Base-by-base conservation (phyloP, 2,888 invertebrate species). In the Drosophila robusta region DNA sequence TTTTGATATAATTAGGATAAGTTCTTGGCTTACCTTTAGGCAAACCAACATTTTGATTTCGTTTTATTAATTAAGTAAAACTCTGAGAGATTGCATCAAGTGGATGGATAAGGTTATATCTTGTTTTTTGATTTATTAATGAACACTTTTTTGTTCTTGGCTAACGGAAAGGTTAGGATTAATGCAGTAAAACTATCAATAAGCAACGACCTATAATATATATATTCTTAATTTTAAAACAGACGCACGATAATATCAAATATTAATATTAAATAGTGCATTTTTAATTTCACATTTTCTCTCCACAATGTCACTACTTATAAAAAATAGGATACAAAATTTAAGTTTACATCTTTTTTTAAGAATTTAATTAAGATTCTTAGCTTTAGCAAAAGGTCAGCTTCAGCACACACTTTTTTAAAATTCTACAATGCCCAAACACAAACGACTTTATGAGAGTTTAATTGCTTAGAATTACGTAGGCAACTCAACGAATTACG, bases 1-100 rank as follows among this genome's bases (percentile, higher is more conserved):
- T 50, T 47, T 46, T 57, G 44, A 62, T 68, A 61, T 74, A 78
- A 78, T 81, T 78, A 66, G 41, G 36, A 63, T 46, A 68, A 78
- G 46, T 67, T 80, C 38, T 47, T 22, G 38, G 11, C 47, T 24
- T 29, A 14, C 12, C 4, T 16, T 9, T 0, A 32, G 49, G 22
- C 29, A 47, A 47, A n/a, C 8, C 32, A 16, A 42, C 18, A 26
- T 16, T 67, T 70, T 63, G 45, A 66, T 39, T 57, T 49, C 41
- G 32, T 39, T 50, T 45, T 52, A 14, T 14, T 14, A 49, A 36
- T 29, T 29, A 8, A 29, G 42, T 14, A 42, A 4, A 11, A 32
- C 11, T 34, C 34, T 4, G 12, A 34, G 4, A 3, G 12, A 12
- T 12, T 34, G 34, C 2, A 32, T 32, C 11, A 11, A 32, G 32